Evolutionary conservation across 2,888 invertebrate species (phyloP).

Genomic region (Elaeidobius kamerunicus): DNA sequence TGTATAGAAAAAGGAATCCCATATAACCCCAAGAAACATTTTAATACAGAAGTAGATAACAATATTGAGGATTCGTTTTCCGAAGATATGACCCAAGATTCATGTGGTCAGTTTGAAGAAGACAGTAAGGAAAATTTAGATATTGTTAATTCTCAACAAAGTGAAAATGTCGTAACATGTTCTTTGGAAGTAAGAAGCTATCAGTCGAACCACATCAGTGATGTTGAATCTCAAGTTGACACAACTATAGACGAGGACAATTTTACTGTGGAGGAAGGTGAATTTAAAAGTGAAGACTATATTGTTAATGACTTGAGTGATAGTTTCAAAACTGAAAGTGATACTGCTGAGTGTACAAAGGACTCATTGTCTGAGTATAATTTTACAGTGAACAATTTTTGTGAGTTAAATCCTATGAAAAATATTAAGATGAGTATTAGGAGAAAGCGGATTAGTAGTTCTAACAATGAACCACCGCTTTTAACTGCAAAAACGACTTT

Average conservation of each 20-base stretch:
- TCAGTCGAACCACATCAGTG: slow-evolving; percentile 34
- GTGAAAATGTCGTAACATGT: slow-evolving; percentile 32
- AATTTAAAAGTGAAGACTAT: slow-evolving; percentile 34
- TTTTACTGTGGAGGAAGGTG: slow-evolving; percentile 26
- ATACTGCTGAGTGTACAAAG: slow-evolving; percentile 32
- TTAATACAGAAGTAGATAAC: slow-evolving; percentile 27
- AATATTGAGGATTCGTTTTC: slow-evolving; percentile 21
- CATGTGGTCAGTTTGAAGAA: slow-evolving; percentile 39
- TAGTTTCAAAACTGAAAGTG: slow-evolving; percentile 38
- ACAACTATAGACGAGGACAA: slow-evolving; percentile 31
- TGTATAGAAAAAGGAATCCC: slow-evolving; percentile 63
- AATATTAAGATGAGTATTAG: slow-evolving; percentile 49
- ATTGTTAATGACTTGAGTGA: slow-evolving; percentile 30
- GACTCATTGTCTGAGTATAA: slow-evolving; percentile 36
- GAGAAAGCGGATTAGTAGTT: slow-evolving; percentile 47
- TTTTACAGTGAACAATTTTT: slow-evolving; percentile 38
- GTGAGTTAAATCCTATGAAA: slow-evolving; percentile 46
- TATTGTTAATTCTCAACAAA: slow-evolving; percentile 30
- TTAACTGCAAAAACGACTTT: slow-evolving; percentile 43
- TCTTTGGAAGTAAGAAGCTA: slow-evolving; percentile 33
- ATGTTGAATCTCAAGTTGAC: slow-evolving; percentile 38
- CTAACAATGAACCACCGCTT: slow-evolving; percentile 44
- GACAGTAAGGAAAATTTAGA: slow-evolving; percentile 41
- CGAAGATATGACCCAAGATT: slow-evolving; percentile 49
- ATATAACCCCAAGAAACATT: slow-evolving; percentile 35